phyloP scores from a whole-genome alignment of 1,140 invertebrate species.

The Drosophila murphyi region DNA sequence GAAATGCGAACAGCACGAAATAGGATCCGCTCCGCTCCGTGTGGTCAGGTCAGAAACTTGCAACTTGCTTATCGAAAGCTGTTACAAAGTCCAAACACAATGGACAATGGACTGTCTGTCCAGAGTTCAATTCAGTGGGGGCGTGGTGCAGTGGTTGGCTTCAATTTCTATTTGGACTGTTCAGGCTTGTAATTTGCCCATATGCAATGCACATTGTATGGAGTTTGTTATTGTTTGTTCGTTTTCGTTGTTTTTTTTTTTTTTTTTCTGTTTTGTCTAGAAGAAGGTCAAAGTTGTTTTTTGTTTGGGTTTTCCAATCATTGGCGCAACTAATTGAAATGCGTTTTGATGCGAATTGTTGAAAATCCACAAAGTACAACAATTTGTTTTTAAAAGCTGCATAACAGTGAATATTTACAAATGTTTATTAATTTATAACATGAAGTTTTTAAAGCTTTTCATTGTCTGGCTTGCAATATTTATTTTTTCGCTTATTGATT shows the following conservation, averaged over 20 bases:
- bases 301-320: slow-evolving; percentile 28
- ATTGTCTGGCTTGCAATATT: not conserved
- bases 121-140: slow-evolving; percentile 1
- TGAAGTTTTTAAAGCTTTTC: too few species aligned
- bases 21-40: not conserved
- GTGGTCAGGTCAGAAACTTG: slow-evolving; percentile 26
- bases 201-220: slow-evolving; percentile 31
- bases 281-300: slow-evolving; percentile 26
- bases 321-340: slow-evolving; percentile 50
- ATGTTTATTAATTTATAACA: too few species aligned
- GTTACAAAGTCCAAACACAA: not conserved
- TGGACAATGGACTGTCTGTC: not conserved
- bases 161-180: slow-evolving; percentile 18
- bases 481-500: slow-evolving; percentile 3
- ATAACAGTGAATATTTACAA: too few species aligned
- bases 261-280: not conserved
- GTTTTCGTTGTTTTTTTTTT: slow-evolving; percentile 5
- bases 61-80: slow-evolving; percentile 41
- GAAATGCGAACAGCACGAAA: slow-evolving; percentile 28
- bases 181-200: slow-evolving; percentile 43
- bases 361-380: not conserved
- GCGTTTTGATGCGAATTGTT: slow-evolving; percentile 1
- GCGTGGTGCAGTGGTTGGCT: not conserved
- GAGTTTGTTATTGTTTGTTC: slow-evolving; percentile 9
- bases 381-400: not conserved